Base-by-base conservation (phyloP, 2,797 vertebrate species). In the Aselliscus stoliczkanus region DNA sequence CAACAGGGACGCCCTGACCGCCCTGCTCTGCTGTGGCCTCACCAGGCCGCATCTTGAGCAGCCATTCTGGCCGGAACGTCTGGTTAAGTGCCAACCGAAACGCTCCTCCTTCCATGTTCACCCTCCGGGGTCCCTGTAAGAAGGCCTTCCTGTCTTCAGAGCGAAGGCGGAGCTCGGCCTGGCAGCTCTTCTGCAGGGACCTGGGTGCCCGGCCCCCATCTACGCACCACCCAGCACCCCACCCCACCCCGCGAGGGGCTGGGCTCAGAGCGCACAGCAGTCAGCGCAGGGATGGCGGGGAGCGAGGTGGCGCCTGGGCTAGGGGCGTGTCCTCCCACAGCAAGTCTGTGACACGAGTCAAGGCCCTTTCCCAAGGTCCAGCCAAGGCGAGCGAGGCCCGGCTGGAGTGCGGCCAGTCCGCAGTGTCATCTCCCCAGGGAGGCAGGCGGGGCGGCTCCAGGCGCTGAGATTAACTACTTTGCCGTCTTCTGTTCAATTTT, bases 401-500 rank as follows among this genome's bases (percentile, higher is more conserved):
- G 14, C 64, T 54, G 44, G 39, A 31, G 42, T 42, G 29, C n/a
- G 50, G 50, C 7, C 7, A 29, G 25, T 67, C 69, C 1, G 47
- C 11, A 47, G 0, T 34, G 2, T 39, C 18, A 34, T 56, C 42
- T 85, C 54, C 67, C 58, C 1, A 0, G 8, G 5, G 64, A 85
- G 64, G 60, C 54, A 21, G 64, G 67, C 25, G n/a, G 13, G 52
- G 70, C 1, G 2, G 42, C 13, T 27, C 60, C 70, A 15, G 37
- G 60, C 37, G n/a, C 3, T 7, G 14, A 81, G 72, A 82, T 58
- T 31, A 58, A 62, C 42, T 34, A 9, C 72, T 93, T n/a, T 34
- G 25, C 85, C 52, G 4, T 2, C 31, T 85, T 82, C 56, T 29
- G 42, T 82, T 80, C 90, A 70, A 42, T 92, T 47, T 62, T 72